A percentile compares a stretch with the other conserved stretches of the same genome.
Conservation (phyloP, 37 sponge, comb jelly and placozoan species). For the Petrosia ficiformis region DNA sequence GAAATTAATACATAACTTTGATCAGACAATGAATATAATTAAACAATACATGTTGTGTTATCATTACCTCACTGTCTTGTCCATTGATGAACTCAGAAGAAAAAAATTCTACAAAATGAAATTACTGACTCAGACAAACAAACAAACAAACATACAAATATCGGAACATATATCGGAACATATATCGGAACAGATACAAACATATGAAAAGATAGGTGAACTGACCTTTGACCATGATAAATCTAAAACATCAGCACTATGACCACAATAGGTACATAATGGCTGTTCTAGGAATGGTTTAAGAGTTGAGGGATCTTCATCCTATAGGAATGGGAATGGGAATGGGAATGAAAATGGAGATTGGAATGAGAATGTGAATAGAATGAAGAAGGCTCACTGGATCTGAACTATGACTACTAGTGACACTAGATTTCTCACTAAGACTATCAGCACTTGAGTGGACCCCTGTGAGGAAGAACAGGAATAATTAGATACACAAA, state of each 20-base stretch:
- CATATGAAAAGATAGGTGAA: neutral
- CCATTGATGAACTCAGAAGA: slow-evolving; percentile 90
- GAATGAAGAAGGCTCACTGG: neutral
- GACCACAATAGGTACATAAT: slow-evolving; percentile 79
- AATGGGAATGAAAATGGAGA: neutral
- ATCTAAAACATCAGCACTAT: slow-evolving; percentile 85
- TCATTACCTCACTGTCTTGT: slow-evolving; percentile 87
- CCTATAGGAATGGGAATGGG: slow-evolving; percentile 25
- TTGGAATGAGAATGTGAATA: neutral
- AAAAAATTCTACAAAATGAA: slow-evolving; percentile 79
- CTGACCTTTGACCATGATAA: slow-evolving; percentile 91
- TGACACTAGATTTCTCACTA: slow-evolving; percentile 48
- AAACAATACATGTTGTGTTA: neutral
- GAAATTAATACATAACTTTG: too few relatives aligned
- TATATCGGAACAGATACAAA: neutral
- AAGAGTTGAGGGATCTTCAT: slow-evolving; percentile 27
- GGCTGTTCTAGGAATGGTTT: slow-evolving; percentile 73
- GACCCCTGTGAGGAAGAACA: slow-evolving; percentile 28
- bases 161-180: neutral
- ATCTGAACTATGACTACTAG: slow-evolving; percentile 14
- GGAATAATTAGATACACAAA: too few relatives aligned
- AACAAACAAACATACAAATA: too few relatives aligned
- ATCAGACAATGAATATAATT: too few relatives aligned
- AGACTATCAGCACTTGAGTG: slow-evolving; percentile 65
- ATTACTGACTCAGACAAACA: neutral